phyloP scores from a whole-genome alignment of 35 echinoderm and acorn worm species.

The Apostichopus californicus region DNA sequence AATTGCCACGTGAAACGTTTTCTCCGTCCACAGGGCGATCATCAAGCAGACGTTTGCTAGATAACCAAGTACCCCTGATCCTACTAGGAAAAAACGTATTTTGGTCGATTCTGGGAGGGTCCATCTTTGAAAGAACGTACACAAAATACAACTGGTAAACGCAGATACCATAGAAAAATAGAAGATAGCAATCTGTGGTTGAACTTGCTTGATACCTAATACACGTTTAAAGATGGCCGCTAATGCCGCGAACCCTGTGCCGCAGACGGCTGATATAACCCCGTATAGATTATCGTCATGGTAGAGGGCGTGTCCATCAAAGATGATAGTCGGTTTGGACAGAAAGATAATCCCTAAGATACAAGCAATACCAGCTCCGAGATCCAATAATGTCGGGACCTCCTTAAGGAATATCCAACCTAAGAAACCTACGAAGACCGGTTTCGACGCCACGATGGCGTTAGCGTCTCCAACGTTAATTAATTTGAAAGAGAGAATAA shows the following conservation, averaged over 20 bases:
- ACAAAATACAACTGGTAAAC: constrained; percentile 6
- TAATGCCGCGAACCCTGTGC: constrained; percentile 16
- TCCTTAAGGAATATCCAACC: constrained; percentile 52
- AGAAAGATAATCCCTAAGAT: constrained; percentile 43
- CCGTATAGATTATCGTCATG: constrained; percentile 53
- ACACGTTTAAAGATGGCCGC: constrained; percentile 45
- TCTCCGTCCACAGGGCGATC: constrained; percentile 39
- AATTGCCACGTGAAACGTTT: constrained; percentile 42
- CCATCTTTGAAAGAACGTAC: constrained; percentile 36
- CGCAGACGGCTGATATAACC: constrained; percentile 15
- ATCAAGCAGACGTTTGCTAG: constrained; percentile 41
- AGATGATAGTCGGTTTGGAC: constrained; percentile 40
- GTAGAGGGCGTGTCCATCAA: constrained; percentile 10
- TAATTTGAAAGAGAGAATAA: constrained; percentile 50
- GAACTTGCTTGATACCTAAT: constrained; percentile 26
- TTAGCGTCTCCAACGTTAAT: constrained; percentile 52
- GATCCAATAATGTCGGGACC: constrained; percentile 28
- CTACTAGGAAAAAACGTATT: constrained; percentile 30
- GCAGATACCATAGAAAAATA: constrained; percentile 55
- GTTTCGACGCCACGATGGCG: constrained; percentile 47
- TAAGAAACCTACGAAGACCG: constrained; percentile 42
- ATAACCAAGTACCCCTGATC: constrained; percentile 31
- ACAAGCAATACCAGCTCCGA: background rate
- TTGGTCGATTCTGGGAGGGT: constrained; percentile 19
- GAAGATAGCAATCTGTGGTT: constrained; percentile 49